Base-by-base conservation (phyloP, 2,797 vertebrate genomes). In the Propithecus deckenii region DNA sequence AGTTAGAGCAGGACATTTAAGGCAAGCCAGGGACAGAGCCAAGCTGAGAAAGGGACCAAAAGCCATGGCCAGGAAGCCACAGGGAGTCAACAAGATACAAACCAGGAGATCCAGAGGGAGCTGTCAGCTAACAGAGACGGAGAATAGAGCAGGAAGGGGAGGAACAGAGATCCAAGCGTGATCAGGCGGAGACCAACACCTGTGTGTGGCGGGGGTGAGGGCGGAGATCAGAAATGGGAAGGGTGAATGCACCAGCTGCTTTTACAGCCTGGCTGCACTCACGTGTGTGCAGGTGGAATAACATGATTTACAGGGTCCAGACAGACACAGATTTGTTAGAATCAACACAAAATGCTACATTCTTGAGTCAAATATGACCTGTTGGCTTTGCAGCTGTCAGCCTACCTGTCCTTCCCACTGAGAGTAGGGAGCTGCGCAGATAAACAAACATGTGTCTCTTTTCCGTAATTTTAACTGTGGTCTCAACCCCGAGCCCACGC, bases 391-490 rank as follows among this genome's bases (percentile, higher is more conserved):
- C 5, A 85, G 25, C 67, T 48, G 7, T 67, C 18, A 63, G 65
- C 28, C 86, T 57, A 7, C 81, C 13, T 38, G 0, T 46, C 9
- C 63, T 89, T 78, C 35, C 38, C 1, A 0, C 41, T 38, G 30
- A 94, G n/a, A 69, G 22, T 3, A 8, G 30, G 57, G 20, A 74
- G 91, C 61, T 38, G 61, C 15, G 65, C 22, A 61, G 76, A 87
- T 4, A 78, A 74, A 50, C 35, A 55, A 76, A 14, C 50, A 3
- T 43, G 15, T 10, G 32, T 86, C 13, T 67, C 0, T 76, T 81
- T 94, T 35, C 38, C 52, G 90, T 75, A 14, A 69, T 75, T 93
- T 83, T 85, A 83, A 59, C n/a, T 50, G 15, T 91, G 46, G 20
- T 55, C 63, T 92, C 52, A n/a, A 46, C 65, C 23, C 46, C 9